Base-by-base conservation (phyloP, 2,888 invertebrate genomes). In the Protodeltote pygarga region DNA sequence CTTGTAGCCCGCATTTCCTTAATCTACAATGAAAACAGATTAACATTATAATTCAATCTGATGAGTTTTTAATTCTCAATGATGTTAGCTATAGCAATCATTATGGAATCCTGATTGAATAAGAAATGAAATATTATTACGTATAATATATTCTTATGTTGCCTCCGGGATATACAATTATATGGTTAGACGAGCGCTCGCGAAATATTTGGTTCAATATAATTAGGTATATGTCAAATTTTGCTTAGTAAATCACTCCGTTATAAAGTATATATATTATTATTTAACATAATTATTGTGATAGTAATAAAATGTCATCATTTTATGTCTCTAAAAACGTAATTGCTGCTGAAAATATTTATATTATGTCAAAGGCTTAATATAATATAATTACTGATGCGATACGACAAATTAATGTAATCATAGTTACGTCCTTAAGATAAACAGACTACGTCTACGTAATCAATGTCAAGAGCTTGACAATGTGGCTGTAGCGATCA, bases 31-130 rank as follows among this genome's bases (percentile, higher is more conserved):
- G n/a, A n/a, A n/a, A n/a, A n/a, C n/a, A n/a, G n/a, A n/a, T n/a
- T n/a, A n/a, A n/a, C n/a, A n/a, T 28, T 13, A 39, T 40, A 20
- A 46, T 50, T 41, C 27, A 31, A 32, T 11, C 14, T 39, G 14
- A 44, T 50, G 50, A 47, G 50, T 5, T 50, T 47, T 47, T 50
- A 51, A 55, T 50, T 50, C n/a, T 39, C 40, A 39, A 38, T 16
- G 31, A 34, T 29, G 38, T 17, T 24, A n/a, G n/a, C n/a, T n/a
- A n/a, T n/a, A n/a, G n/a, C 17, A 37, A 46, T 23, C n/a, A 13
- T 17, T 11, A 5, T 5, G 5, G n/a, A 40, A 19, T 34, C 39
- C 24, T 34, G 19, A 21, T 34, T 31, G 9, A 20, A 27, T 28
- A 4, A 19, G 17, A n/a, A 33, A 38, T 13, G 35, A 25, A 32